Evolutionary conservation across 2,797 vertebrate genomes (phyloP).

Genomic region (Fistularia tabacaria): DNA sequence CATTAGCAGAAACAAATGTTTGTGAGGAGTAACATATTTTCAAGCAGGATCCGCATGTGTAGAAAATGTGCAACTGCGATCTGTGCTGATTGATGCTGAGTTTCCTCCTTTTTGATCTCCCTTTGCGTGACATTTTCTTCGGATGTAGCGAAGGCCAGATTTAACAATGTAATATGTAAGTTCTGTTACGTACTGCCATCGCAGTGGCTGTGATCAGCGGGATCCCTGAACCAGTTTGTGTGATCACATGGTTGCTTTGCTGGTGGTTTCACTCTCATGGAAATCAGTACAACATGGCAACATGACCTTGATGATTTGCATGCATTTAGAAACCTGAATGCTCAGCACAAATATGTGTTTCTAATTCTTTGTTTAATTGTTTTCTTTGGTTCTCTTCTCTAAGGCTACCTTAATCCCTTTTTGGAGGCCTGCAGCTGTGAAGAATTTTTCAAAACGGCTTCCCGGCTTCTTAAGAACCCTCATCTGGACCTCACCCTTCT

Average conservation of each 20-base stretch:
- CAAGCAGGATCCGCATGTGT: slow-evolving; percentile 40
- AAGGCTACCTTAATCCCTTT: slow-evolving; percentile 79
- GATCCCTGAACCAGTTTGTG: slow-evolving; percentile 31
- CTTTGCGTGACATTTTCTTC: slow-evolving; percentile 16
- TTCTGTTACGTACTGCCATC: slow-evolving; percentile 24
- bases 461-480: slow-evolving; percentile 77
- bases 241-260: slow-evolving; percentile 30
- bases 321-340: slow-evolving; percentile 28
- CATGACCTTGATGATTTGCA: slow-evolving; percentile 8
- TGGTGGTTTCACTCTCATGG: slow-evolving; percentile 31
- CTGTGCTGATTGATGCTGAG: slow-evolving; percentile 33
- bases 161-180: slow-evolving; percentile 21
- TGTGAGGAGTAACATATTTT: slow-evolving; percentile 43
- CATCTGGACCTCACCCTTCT: slow-evolving; percentile 74
- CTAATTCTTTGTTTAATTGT: background rate
- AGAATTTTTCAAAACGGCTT: slow-evolving; percentile 80
- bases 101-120: slow-evolving; percentile 37
- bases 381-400: slow-evolving; percentile 25
- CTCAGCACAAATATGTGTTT: slow-evolving; percentile 26
- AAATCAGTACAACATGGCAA: slow-evolving; percentile 30
- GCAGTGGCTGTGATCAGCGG: slow-evolving; percentile 46
- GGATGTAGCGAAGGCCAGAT: slow-evolving; percentile 34
- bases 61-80: slow-evolving; percentile 45
- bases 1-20: slow-evolving; percentile 59
- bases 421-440: slow-evolving; percentile 83